Base-by-base conservation (phyloP, 1,140 invertebrate genomes). In the Tachypleus tridentatus region DNA sequence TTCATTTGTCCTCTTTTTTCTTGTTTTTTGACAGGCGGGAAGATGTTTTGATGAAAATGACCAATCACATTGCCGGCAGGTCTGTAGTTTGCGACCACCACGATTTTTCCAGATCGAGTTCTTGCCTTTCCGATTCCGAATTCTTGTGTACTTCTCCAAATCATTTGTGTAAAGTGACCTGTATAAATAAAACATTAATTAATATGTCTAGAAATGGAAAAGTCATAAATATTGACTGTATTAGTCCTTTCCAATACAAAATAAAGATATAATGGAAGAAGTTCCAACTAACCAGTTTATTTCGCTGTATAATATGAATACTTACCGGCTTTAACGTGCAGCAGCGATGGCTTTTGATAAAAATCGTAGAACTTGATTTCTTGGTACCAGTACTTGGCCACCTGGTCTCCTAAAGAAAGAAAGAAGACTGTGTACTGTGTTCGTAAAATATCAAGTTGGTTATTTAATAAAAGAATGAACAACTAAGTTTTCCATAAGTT, bases 371-470 rank as follows among this genome's bases (percentile, higher is more conserved):
- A 84, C 65, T 84, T 82, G 3, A 88, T 84, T 49, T 88, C 87
- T 58, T 85, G 85, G 72, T 92, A 92, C 89, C 88, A 92, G 69
- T 90, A 88, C n/a, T 86, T 84, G 5, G 87, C 85, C 4, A 88
- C 87, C 77, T 90, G 87, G 78, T 89, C 85, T 6, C 87, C 88
- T 87, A 29, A 29, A 29, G 29, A 29, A 29, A 29, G 29, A 29
- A 29, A 29, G 29, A 29, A 29, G 29, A 29, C 0, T 29, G 29
- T 1, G 29, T 29, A 29, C 29, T 29, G 29, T 29, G 29, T 29
- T 29, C 29, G 29, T 29, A 29, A 29, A 29, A 29, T 29, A 29
- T 29, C 29, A 29, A 29, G 29, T 29, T 29, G 29, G 29, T 29
- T 29, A 29, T 29, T 29, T 29, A 29, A 29, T 29, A 29, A 2